These are phyloP conservation scores for Rhodeus uyekii DNA, from an alignment of 2,797 vertebrate species.

Conservation along the genomic window DNA sequence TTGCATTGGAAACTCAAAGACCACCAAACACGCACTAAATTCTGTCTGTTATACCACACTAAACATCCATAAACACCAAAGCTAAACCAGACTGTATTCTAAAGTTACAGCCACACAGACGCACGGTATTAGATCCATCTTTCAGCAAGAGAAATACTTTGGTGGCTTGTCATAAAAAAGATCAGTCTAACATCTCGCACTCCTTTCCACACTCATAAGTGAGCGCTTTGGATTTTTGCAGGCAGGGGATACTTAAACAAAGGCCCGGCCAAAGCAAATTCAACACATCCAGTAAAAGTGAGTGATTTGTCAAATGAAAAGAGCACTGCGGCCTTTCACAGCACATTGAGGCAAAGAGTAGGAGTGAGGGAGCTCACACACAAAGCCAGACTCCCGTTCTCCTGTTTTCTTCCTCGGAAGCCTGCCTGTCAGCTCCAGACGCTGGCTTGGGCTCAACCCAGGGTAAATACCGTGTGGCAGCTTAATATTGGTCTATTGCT, in stretches of 20 bases:
- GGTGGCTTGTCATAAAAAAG: conserved; percentile 39
- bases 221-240: conserved; percentile 45
- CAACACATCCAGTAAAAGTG: conserved; percentile 57
- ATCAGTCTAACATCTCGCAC: conserved; percentile 47
- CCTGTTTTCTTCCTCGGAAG: conserved; percentile 49
- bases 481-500: conserved; percentile 17
- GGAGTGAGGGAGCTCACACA: conserved; percentile 41
- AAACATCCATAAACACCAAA: conserved; percentile 55
- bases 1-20: conserved; percentile 8
- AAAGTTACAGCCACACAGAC: conserved; percentile 52
- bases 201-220: conserved; percentile 49
- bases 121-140: conserved; percentile 22
- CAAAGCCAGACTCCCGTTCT: conserved; percentile 43
- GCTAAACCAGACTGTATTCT: conserved; percentile 39
- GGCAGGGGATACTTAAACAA: conserved; percentile 56
- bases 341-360: conserved; percentile 12
- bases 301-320: conserved; percentile 57
- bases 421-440: conserved; percentile 43
- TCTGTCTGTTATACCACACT: conserved; percentile 50
- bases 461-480: conserved; percentile 40
- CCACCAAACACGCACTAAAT: conserved; percentile 28
- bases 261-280: conserved; percentile 58
- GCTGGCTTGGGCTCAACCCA: conserved; percentile 36
- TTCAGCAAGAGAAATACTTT: conserved; percentile 50
- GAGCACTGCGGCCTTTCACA: conserved; percentile 50